phyloP scores from a whole-genome alignment of 1,140 invertebrate genomes.

The Temnothorax curvispinosus region DNA sequence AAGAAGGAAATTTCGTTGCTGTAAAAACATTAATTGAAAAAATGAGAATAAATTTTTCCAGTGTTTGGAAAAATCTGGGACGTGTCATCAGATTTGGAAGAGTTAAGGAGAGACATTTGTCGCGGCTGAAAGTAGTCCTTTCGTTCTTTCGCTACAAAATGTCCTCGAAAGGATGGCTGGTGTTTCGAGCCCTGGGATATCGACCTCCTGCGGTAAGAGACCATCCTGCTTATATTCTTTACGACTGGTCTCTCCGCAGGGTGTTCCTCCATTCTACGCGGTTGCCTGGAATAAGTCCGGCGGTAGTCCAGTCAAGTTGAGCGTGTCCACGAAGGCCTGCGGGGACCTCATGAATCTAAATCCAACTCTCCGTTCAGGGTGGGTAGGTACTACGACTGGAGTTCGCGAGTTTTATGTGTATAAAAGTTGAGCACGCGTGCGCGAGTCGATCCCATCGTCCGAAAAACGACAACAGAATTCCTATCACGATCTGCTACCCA shows the following conservation, averaged over 20 bases:
- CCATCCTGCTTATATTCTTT: constrained; percentile 55
- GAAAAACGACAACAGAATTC: constrained; percentile 57
- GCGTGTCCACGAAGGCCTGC: constrained; percentile 57
- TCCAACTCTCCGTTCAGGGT: constrained; percentile 66
- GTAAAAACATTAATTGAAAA: neutral
- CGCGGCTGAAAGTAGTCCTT: constrained; percentile 38
- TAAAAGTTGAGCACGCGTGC: constrained; percentile 59
- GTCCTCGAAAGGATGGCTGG: constrained; percentile 34
- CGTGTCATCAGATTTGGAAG: constrained; percentile 19
- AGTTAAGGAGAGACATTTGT: constrained; percentile 34
- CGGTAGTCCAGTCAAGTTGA: constrained; percentile 52
- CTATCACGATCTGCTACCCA: constrained; percentile 20
- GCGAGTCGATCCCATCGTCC: neutral
- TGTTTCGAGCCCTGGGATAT: constrained; percentile 10
- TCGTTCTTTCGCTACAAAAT: constrained; percentile 17
- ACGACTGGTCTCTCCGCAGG: neutral
- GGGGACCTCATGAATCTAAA: constrained; percentile 66
- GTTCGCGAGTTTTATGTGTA: constrained; percentile 71
- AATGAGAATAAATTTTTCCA: neutral
- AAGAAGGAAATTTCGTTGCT: neutral
- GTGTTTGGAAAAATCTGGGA: neutral
- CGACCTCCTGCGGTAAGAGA: constrained; percentile 29
- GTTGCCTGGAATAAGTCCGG: constrained; percentile 20
- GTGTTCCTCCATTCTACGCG: constrained; percentile 40
- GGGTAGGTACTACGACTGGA: constrained; percentile 66